Conservation (phyloP, 2,888 invertebrate species). For the Orgyia antiqua region DNA sequence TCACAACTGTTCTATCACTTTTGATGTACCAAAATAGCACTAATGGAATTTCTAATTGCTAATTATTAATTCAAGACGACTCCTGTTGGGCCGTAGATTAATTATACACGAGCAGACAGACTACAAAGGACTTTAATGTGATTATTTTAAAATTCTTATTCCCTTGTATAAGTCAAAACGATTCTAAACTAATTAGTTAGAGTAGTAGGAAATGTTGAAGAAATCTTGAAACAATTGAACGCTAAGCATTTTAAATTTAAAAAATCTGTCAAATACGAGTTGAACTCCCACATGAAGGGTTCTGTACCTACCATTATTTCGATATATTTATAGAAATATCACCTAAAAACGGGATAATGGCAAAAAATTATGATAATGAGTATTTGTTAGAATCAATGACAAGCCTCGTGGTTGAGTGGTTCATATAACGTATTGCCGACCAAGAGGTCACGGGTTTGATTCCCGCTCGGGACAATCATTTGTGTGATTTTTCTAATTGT, state of each 20-base stretch:
- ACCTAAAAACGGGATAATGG: too few species aligned
- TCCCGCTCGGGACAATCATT: too few species aligned
- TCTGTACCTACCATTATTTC: too few species aligned
- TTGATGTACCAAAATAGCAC: constrained; percentile 13
- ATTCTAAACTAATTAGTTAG: constrained; percentile 15
- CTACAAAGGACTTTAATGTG: constrained; percentile 2
- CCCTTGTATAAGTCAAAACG: not conserved
- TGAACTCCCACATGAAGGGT: too few species aligned
- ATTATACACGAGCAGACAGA: constrained; percentile 4
- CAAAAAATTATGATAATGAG: too few species aligned
- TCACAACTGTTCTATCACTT: too few species aligned
- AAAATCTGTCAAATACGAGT: too few species aligned
- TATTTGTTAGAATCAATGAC: too few species aligned
- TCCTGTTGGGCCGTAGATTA: constrained; percentile 12
- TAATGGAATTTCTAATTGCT: constrained; percentile 14
- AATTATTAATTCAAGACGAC: constrained; percentile 19
- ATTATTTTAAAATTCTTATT: not conserved
- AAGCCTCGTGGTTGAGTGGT: too few species aligned
- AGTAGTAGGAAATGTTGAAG: constrained; percentile 12
- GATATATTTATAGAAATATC: too few species aligned
- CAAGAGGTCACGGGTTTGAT: too few species aligned
- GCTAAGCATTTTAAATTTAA: constrained; percentile 11
- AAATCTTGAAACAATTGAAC: constrained; percentile 21
- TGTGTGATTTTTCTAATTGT: too few species aligned
- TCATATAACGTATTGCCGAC: not conserved